Base-by-base conservation (phyloP, 2,113 vertebrate species). In the Scopus umbretta region DNA sequence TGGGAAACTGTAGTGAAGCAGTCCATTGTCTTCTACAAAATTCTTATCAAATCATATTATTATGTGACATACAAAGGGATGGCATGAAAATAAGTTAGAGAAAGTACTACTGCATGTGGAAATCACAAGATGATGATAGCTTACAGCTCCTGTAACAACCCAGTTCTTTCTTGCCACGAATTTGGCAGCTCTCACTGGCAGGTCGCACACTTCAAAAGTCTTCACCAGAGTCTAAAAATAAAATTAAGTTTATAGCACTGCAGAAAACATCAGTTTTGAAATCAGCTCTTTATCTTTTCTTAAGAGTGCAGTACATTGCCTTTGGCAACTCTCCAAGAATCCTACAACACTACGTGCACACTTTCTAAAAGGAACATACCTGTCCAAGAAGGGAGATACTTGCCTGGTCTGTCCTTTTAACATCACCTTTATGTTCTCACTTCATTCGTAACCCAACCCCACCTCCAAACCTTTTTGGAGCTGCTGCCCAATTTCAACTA, bases 161-260 rank as follows among this genome's bases (percentile, higher is more conserved):
- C 99, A 99, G 95, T 99, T 99, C 97, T 99, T 99, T 67, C 99
- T 99, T 6, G 99, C 99, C 86, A 99, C 99, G 75, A 99, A 99
- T 94, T 99, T 99, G 20, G 99, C 98, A n/a, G 99, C 99, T 98
- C 99, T 98, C 88, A 99, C 99, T 16, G 99, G 99, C 79, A 99
- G 98, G 91, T 99, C 99, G 76, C 99, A 99, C 14, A 99, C 99
- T 98, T 99, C 99, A 97, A 99, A 99, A 6, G 99, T 99, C 98
- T 99, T 99, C 96, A 99, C 99, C 55, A 99, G 97, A 4, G 99
- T 99, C 99, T 99, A 87, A 67, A 98, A 96, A 96, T 18, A 95
- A 96, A 87, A 88, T 43, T 1, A 52, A 3, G 5, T 70, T 67
- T 75, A 78, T 5, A 75, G 68, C 53, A 70, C 5, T 40, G 17